A percentile compares a stretch with the other conserved stretches of the same genome.
phyloP scores from a whole-genome alignment of 2,888 invertebrate species.

The Amphipoea lucens region DNA sequence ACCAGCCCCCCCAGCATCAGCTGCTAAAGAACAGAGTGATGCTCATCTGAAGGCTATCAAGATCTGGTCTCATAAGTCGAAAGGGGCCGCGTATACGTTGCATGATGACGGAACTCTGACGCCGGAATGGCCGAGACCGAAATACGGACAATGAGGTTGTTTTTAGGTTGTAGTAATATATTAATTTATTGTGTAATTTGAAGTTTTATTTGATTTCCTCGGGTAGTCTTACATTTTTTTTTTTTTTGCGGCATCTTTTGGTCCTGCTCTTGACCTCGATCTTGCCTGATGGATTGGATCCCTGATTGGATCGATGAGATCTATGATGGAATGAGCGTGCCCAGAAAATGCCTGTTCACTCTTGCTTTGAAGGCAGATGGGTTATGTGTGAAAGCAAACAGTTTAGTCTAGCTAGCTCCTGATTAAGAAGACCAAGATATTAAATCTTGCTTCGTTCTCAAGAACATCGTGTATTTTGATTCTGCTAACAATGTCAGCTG shows the following conservation, averaged over 20 bases:
- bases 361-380: not conserved
- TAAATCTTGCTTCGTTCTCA: not conserved
- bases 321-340: not conserved
- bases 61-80: conserved; percentile 86
- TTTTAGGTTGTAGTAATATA: conserved; percentile 42
- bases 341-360: not conserved
- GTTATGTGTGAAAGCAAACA: not conserved
- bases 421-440: not conserved
- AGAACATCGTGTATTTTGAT: not conserved
- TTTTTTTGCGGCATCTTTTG: no score
- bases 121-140: conserved; percentile 77
- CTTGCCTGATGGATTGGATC: not conserved
- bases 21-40: conserved; percentile 82
- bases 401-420: not conserved
- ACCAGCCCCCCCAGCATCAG: conserved; percentile 77
- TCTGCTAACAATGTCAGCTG: not conserved
- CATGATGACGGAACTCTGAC: conserved; percentile 85
- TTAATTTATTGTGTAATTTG: conserved; percentile 55
- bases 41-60: conserved; percentile 85
- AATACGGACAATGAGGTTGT: conserved; percentile 62
- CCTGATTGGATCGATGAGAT: not conserved
- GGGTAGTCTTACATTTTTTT: not conserved
- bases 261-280: not conserved
- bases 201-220: conserved; percentile 35
- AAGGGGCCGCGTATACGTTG: conserved; percentile 84